phyloP scores from a whole-genome alignment of 2,888 invertebrate species.

The Mamestra brassicae region DNA sequence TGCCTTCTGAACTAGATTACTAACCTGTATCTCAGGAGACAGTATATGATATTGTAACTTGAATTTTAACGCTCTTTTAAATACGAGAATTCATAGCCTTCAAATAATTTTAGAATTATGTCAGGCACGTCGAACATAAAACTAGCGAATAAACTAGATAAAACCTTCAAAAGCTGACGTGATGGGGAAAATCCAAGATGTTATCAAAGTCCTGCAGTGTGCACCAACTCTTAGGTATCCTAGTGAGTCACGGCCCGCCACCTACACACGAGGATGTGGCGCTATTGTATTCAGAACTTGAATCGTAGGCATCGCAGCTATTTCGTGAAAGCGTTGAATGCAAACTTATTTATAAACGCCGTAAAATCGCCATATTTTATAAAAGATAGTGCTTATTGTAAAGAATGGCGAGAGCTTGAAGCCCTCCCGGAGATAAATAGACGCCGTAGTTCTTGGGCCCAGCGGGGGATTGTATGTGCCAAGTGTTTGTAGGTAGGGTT shows the following conservation, averaged over 20 bases:
- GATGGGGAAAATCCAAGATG: slow-evolving; percentile 4
- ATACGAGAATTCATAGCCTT: too few relatives aligned
- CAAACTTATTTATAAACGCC: slow-evolving; percentile 59
- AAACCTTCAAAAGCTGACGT: background rate
- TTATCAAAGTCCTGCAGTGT: slow-evolving; percentile 22
- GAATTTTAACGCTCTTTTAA: too few relatives aligned
- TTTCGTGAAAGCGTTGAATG: slow-evolving; percentile 70
- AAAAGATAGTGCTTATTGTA: slow-evolving; percentile 48
- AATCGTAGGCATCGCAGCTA: slow-evolving; percentile 56
- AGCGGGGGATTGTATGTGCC: slow-evolving; percentile 56
- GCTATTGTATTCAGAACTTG: slow-evolving; percentile 71
- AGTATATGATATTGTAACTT: too few relatives aligned
- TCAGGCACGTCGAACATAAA: background rate
- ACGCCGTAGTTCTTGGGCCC: slow-evolving; percentile 36
- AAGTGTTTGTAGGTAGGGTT: slow-evolving; percentile 5
- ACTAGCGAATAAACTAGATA: background rate
- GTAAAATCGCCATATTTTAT: slow-evolving; percentile 60
- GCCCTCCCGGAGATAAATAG: slow-evolving; percentile 60
- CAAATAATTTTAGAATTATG: too few relatives aligned
- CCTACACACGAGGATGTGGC: slow-evolving; percentile 65
- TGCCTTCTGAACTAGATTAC: too few relatives aligned
- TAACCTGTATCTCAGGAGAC: too few relatives aligned
- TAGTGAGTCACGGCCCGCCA: slow-evolving; percentile 63
- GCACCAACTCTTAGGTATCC: slow-evolving; percentile 40
- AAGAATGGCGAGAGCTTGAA: slow-evolving; percentile 49